Percentiles rank a stretch among this genome's conserved stretches.
These are phyloP conservation scores for Galago senegalensis DNA, from an alignment of 2,797 vertebrate species.

Conservation along the genomic window DNA sequence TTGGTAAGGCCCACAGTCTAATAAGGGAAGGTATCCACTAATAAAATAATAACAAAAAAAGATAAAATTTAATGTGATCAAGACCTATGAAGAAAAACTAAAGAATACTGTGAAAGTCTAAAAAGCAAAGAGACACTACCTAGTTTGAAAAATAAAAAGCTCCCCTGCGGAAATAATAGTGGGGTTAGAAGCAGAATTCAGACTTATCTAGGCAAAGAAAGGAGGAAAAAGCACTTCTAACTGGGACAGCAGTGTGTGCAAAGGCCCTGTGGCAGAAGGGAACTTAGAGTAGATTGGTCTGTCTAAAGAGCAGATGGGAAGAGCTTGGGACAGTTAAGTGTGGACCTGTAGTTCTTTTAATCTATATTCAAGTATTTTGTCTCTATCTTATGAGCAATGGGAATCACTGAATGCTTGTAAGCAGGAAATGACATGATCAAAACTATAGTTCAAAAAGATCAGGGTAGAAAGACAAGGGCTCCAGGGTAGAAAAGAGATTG, in stretches of 20 bases:
- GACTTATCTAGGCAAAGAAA: neutral
- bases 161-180: neutral
- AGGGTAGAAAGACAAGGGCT: neutral
- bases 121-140: neutral
- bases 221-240: neutral
- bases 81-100: neutral
- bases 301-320: neutral
- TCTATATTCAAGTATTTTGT: neutral
- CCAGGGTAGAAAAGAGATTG: neutral
- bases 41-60: conserved; percentile 47
- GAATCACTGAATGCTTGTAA: neutral
- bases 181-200: neutral
- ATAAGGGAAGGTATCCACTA: neutral
- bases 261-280: neutral
- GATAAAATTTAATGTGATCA: neutral
- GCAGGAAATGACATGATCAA: neutral
- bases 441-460: conserved; percentile 16
- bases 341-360: neutral
- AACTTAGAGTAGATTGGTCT: neutral
- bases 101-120: neutral
- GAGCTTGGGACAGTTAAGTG: neutral
- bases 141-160: neutral
- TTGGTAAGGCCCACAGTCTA: neutral
- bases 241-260: neutral
- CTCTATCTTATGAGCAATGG: neutral